Conservation (phyloP, 2,888 invertebrate genomes). For the Germaria angustata region DNA sequence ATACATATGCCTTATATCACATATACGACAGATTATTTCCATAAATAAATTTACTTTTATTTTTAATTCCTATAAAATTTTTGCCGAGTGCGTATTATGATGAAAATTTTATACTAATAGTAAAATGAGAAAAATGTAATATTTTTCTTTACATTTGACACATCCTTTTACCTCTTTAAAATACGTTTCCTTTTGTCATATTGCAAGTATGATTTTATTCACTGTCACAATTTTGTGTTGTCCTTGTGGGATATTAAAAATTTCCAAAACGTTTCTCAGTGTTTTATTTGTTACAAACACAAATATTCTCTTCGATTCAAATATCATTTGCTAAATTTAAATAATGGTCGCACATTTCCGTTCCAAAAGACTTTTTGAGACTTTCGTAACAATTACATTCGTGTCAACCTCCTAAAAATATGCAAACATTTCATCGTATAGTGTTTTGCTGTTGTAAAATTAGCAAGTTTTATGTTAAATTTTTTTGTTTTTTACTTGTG, state of each 20-base stretch:
- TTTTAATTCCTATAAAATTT: neutral
- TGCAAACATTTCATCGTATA: conserved; percentile 15
- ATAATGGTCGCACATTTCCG: conserved; percentile 70
- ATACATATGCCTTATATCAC: neutral
- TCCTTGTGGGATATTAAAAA: conserved; percentile 37
- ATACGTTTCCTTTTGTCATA: conserved; percentile 1
- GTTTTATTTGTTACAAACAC: neutral
- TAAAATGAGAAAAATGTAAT: too few relatives aligned
- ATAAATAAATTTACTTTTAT: conserved; percentile 27
- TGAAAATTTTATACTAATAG: neutral
- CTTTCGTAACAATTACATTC: neutral
- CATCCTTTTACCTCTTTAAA: neutral
- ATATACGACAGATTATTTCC: conserved; percentile 19
- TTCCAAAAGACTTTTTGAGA: conserved; percentile 7
- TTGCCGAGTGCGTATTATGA: neutral
- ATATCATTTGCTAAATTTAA: conserved; percentile 76
- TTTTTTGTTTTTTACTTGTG: conserved; percentile 18
- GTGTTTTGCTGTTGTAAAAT: neutral
- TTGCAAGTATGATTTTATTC: neutral
- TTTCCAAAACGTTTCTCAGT: neutral
- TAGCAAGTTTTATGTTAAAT: neutral
- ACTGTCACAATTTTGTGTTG: conserved; percentile 9
- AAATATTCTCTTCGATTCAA: conserved; percentile 68
- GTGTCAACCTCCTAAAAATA: conserved; percentile 20
- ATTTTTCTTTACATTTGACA: neutral